A percentile compares a stretch with the other conserved stretches of the same genome.
These are phyloP conservation scores for Dolichallabes microphthalmus DNA, from an alignment of 2,113 vertebrate genomes.

Conservation along the genomic window DNA sequence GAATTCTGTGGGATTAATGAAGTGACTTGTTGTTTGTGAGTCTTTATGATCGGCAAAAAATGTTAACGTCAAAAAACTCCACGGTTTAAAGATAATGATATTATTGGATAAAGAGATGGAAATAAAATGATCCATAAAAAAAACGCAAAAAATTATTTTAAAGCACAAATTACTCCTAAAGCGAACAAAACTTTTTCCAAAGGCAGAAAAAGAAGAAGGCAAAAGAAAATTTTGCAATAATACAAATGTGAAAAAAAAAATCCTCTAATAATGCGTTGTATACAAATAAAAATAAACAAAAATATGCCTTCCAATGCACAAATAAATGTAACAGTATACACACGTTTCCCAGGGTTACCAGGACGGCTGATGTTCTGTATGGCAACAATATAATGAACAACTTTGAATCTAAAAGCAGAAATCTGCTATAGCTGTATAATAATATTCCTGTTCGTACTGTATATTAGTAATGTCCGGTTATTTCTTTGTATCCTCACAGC, in stretches of 20 bases:
- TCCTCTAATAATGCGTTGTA: too few relatives aligned
- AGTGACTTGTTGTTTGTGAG: slow-evolving; percentile 77
- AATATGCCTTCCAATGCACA: too few relatives aligned
- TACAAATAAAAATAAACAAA: too few relatives aligned
- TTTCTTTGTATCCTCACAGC: slow-evolving; percentile 68
- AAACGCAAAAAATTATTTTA: too few relatives aligned
- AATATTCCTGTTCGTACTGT: neutral
- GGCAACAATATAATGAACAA: too few relatives aligned
- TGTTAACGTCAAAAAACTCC: slow-evolving; percentile 65
- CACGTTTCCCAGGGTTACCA: too few relatives aligned
- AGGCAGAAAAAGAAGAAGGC: too few relatives aligned
- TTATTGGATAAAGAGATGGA: neutral
- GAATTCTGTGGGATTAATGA: slow-evolving; percentile 81
- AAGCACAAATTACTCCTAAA: neutral
- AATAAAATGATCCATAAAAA: neutral
- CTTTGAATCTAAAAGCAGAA: neutral
- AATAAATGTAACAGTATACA: too few relatives aligned
- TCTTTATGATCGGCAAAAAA: slow-evolving; percentile 76
- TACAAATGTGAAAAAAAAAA: too few relatives aligned
- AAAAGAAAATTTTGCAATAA: too few relatives aligned
- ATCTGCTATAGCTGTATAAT: neutral
- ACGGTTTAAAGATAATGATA: slow-evolving; percentile 57
- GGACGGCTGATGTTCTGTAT: too few relatives aligned
- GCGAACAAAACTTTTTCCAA: neutral
- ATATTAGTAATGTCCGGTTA: neutral